Conservation (phyloP, 2,888 invertebrate species). For the Adela reaumurella region DNA sequence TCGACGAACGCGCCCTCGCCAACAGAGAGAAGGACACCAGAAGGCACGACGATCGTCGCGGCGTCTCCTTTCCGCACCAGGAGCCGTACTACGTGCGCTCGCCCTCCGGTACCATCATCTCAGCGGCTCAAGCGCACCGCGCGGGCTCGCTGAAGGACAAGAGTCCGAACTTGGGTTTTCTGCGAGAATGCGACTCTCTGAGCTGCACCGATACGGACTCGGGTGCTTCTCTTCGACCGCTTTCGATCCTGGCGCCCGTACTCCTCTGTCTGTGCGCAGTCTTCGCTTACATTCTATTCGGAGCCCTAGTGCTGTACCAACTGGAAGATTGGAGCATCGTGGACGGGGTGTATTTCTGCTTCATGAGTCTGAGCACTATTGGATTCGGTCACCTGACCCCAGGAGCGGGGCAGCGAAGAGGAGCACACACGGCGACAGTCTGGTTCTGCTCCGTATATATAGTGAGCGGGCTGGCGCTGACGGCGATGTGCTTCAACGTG, state of each 20-base stretch:
- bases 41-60: constrained; percentile 63
- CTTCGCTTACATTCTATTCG: constrained; percentile 86
- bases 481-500: constrained; percentile 89
- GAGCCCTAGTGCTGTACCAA: constrained; percentile 83
- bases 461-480: constrained; percentile 83
- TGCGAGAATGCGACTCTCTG: constrained; percentile 50
- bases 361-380: constrained; percentile 91
- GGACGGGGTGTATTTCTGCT: constrained; percentile 92
- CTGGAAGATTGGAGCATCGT: constrained; percentile 92
- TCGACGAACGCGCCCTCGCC: constrained; percentile 78
- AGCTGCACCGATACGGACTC: constrained; percentile 68
- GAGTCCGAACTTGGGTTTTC: constrained; percentile 34
- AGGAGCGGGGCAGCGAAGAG: constrained; percentile 51
- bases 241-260: constrained; percentile 85
- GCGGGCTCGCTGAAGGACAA: constrained; percentile 45
- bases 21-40: constrained; percentile 78
- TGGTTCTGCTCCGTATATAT: constrained; percentile 91
- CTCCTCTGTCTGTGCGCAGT: constrained; percentile 84
- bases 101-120: constrained; percentile 50
- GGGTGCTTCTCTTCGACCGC: constrained; percentile 64
- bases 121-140: constrained; percentile 48
- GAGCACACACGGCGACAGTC: constrained; percentile 62
- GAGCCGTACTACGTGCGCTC: constrained; percentile 68
- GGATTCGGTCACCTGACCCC: constrained; percentile 87
- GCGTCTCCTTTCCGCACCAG: constrained; percentile 61